A percentile compares a stretch with the other conserved stretches of the same genome.
Conservation (phyloP, 35 echinoderm and acorn worm genomes). For the Ophiothrix spiculata region DNA sequence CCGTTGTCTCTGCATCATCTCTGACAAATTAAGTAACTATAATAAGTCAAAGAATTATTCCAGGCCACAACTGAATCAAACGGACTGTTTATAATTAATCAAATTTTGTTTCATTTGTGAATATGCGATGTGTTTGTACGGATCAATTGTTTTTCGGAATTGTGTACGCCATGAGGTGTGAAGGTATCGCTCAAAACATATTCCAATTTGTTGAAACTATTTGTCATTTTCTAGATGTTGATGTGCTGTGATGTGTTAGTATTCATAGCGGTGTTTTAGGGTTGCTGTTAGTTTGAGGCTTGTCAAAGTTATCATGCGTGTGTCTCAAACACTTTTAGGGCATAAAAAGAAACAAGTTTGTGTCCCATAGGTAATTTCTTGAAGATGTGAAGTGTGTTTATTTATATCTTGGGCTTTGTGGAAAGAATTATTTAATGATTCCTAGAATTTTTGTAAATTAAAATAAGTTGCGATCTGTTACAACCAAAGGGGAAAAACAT, state of each 20-base stretch:
- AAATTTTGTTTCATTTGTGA: not conserved
- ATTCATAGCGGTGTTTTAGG: not conserved
- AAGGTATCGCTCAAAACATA: no score
- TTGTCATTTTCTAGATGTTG: not conserved
- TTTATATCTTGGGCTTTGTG: no score
- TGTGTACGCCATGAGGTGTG: not conserved
- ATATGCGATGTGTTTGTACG: not conserved
- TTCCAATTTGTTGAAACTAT: not conserved
- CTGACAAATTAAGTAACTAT: not conserved
- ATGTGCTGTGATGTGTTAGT: not conserved
- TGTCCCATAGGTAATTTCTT: no score
- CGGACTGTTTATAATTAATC: slow-evolving; percentile 8
- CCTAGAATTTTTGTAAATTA: no score
- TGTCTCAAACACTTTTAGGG: not conserved
- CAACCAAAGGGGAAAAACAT: no score
- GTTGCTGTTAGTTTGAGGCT: not conserved
- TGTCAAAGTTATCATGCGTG: not conserved
- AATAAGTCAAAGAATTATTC: slow-evolving; percentile 2
- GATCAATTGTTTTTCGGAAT: not conserved
- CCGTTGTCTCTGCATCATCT: not conserved
- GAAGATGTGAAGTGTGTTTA: no score
- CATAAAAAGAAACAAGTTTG: no score
- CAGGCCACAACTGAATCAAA: not conserved
- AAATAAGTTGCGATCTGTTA: no score
- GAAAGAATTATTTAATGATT: no score